A percentile compares a stretch with the other conserved stretches of the same genome.
Conservation (phyloP, 2,888 invertebrate genomes). For the Caradrina clavipalpis region DNA sequence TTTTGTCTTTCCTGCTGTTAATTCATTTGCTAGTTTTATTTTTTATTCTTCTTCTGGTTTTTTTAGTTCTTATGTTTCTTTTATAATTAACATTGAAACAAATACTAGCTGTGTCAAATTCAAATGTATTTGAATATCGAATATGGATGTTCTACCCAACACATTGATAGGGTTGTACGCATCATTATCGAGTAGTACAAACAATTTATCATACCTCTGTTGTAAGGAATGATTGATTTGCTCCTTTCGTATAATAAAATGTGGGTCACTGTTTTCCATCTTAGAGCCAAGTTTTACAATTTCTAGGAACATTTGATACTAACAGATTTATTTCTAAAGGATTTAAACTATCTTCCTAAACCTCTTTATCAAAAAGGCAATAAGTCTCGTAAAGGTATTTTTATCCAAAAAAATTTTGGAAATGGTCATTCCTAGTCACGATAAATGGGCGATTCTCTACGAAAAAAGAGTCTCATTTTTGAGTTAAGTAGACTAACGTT, state of each 20-base stretch:
- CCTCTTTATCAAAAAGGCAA: conserved; percentile 31
- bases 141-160: conserved; percentile 1
- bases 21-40: neutral
- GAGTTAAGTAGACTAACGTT: conserved; percentile 28
- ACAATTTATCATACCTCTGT: conserved; percentile 74
- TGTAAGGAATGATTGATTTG: conserved; percentile 72
- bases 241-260: conserved; percentile 73
- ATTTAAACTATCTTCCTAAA: neutral
- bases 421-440: conserved; percentile 17
- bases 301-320: conserved; percentile 3
- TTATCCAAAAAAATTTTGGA: conserved; percentile 16
- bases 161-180: conserved; percentile 22
- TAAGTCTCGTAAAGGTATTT: conserved; percentile 22
- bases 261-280: conserved; percentile 67
- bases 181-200: conserved; percentile 64
- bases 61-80: neutral
- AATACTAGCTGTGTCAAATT: neutral
- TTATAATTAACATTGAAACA: neutral
- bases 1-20: conserved; percentile 15
- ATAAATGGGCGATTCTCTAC: conserved; percentile 33
- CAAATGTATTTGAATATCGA: conserved; percentile 1
- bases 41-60: neutral
- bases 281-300: conserved; percentile 37
- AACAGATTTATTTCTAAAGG: conserved; percentile 2
- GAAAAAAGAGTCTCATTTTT: conserved; percentile 38